phyloP scores from a whole-genome alignment of 2,888 invertebrate genomes.

The Caenorhabditis wallacei region DNA sequence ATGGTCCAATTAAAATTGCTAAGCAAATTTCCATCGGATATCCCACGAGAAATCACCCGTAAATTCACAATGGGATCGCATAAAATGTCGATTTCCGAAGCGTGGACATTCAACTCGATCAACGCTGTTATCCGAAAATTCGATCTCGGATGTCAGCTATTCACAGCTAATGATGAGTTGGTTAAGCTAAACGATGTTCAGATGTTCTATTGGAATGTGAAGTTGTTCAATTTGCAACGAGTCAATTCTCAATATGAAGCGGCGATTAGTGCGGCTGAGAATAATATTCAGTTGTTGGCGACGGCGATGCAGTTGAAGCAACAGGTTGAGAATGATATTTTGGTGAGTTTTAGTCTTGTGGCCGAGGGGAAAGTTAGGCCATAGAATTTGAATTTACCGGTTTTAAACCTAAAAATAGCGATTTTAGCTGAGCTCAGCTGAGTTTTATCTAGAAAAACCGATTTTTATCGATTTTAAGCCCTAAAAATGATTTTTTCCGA shows the following conservation, averaged over 20 bases:
- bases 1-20: slow-evolving; percentile 79
- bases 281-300: slow-evolving; percentile 65
- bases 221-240: slow-evolving; percentile 70
- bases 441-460: no score
- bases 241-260: slow-evolving; percentile 69
- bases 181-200: slow-evolving; percentile 75
- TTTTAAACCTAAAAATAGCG: no score
- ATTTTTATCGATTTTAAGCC: no score
- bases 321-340: slow-evolving; percentile 81
- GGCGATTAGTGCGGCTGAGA: slow-evolving; percentile 57
- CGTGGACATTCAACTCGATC: slow-evolving; percentile 79
- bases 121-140: slow-evolving; percentile 75
- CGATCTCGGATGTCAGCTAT: slow-evolving; percentile 79
- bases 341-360: slow-evolving; percentile 31
- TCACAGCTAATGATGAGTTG: slow-evolving; percentile 76
- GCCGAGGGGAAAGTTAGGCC: no score
- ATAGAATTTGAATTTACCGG: no score
- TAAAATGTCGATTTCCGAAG: slow-evolving; percentile 73
- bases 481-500: no score
- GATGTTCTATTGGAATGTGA: slow-evolving; percentile 80
- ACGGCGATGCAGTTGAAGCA: slow-evolving; percentile 65
- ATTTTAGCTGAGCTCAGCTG: no score
- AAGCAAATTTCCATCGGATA: slow-evolving; percentile 77
- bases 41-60: slow-evolving; percentile 70
- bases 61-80: slow-evolving; percentile 75